Evolutionary conservation across 2,797 vertebrate species (phyloP).

Genomic region (Sebastiscus tertius): DNA sequence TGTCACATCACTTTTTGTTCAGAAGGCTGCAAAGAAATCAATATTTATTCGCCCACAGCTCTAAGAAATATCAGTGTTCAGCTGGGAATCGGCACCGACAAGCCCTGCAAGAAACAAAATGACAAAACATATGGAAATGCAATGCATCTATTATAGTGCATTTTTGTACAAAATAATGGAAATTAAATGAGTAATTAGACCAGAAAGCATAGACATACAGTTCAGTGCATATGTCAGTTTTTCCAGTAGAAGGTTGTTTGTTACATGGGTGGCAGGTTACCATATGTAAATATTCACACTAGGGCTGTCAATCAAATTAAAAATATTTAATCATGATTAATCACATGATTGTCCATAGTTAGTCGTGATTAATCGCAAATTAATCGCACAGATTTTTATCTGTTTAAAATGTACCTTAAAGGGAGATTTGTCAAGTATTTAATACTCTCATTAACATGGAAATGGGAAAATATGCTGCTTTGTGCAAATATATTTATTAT

Average conservation of each 20-base stretch:
- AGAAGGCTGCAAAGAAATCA: not conserved
- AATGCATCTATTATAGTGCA: not conserved
- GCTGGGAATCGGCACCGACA: not conserved
- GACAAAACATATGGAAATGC: not conserved
- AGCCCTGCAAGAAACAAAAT: not conserved
- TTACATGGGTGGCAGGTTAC: not conserved
- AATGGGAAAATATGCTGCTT: too few relatives aligned
- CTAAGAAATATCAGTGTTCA: not conserved
- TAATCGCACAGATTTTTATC: too few relatives aligned
- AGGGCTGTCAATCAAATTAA: too few relatives aligned
- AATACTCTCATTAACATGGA: too few relatives aligned
- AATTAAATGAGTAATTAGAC: not conserved
- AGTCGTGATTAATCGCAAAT: too few relatives aligned
- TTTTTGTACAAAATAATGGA: not conserved
- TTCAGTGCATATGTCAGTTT: not conserved
- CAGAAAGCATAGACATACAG: not conserved
- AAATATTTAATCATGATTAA: too few relatives aligned
- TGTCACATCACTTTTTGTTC: not conserved
- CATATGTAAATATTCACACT: not conserved
- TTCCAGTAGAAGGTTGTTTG: constrained; percentile 8
- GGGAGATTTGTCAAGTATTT: too few relatives aligned
- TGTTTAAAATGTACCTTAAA: too few relatives aligned
- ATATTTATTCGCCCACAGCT: not conserved
- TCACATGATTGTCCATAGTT: too few relatives aligned
- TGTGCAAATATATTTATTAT: not conserved